Evolutionary conservation across 2,888 invertebrate genomes (phyloP).

Genomic region (Frankliniella intonsa): DNA sequence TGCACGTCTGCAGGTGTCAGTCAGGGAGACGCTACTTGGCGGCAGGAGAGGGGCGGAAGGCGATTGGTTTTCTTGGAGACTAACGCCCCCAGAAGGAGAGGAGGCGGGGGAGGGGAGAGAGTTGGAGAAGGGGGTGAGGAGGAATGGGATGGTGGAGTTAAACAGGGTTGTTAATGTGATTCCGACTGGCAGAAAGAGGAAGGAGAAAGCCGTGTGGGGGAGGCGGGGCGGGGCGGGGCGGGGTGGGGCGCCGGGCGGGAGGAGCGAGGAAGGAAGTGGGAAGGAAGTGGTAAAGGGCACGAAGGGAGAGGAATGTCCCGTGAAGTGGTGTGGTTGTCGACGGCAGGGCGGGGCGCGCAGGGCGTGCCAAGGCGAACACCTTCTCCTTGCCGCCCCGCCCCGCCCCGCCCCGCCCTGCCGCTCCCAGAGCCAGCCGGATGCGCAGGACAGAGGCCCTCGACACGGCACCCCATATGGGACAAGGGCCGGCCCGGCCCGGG

Average conservation of each 20-base stretch:
- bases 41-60: not conserved
- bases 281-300: not conserved
- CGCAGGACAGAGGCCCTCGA: not conserved
- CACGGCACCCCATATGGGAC: not conserved
- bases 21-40: not conserved
- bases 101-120: not conserved
- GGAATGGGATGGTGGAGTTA: not conserved
- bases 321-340: not conserved
- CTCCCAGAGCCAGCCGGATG: too few species aligned
- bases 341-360: not conserved
- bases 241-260: not conserved
- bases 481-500: not conserved
- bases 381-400: not conserved
- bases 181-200: not conserved
- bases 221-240: not conserved
- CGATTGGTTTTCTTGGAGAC: conserved; percentile 14
- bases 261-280: not conserved
- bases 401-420: too few species aligned
- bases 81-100: not conserved
- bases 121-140: not conserved
- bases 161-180: conserved; percentile 24
- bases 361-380: not conserved
- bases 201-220: not conserved
- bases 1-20: conserved; percentile 13
- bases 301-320: not conserved